Conservation (phyloP, 2,888 invertebrate species). For the Drosophila fulvimacula region DNA sequence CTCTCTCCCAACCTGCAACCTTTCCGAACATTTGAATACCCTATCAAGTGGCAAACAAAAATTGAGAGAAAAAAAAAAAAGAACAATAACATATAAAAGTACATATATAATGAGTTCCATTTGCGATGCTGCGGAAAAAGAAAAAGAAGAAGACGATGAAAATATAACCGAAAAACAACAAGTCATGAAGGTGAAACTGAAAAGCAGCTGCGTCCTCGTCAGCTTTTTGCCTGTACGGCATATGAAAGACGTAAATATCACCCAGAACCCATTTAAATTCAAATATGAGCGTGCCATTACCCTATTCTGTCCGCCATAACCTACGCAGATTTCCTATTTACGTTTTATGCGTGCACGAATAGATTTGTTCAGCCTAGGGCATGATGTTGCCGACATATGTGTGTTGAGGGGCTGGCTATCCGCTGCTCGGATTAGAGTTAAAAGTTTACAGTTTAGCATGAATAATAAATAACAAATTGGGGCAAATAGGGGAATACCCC, state of each 20-base stretch:
- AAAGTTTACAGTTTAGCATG: neutral
- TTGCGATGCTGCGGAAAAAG: neutral
- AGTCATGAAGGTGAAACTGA: slow-evolving; percentile 9
- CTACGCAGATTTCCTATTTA: slow-evolving; percentile 64
- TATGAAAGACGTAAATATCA: slow-evolving; percentile 20
- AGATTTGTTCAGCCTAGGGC: slow-evolving; percentile 52
- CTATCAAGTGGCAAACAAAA: neutral
- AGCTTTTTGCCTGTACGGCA: slow-evolving; percentile 45
- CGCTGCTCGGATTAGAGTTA: neutral
- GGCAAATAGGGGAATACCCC: neutral
- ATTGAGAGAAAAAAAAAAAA: neutral
- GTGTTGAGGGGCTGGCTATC: neutral
- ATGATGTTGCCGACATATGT: neutral
- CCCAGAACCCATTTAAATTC: slow-evolving; percentile 24
- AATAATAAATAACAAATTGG: neutral
- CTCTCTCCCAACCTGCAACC: neutral
- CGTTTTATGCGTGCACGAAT: no score
- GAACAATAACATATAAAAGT: slow-evolving; percentile 1
- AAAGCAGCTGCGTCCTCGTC: slow-evolving; percentile 42
- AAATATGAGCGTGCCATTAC: slow-evolving; percentile 10
- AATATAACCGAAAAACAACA: neutral
- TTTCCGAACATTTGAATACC: slow-evolving; percentile 6
- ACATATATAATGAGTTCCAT: slow-evolving; percentile 6
- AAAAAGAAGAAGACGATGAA: neutral
- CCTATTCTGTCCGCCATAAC: slow-evolving; percentile 40